Evolutionary conservation across 2,797 vertebrate species (phyloP).

Genomic region (Microctenopoma steveboyesi): DNA sequence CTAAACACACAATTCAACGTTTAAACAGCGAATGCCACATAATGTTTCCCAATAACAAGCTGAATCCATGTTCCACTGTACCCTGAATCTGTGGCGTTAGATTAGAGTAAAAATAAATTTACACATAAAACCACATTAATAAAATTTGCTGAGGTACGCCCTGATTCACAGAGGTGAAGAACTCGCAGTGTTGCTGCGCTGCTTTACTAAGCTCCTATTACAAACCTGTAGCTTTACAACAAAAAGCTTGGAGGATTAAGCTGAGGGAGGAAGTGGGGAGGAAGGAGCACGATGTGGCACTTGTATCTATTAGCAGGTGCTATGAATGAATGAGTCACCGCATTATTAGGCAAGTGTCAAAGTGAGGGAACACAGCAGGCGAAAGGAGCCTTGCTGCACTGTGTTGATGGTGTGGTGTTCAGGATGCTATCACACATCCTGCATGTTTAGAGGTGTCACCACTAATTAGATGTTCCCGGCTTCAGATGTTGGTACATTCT

Average conservation of each 20-base stretch:
- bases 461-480: conserved; percentile 61
- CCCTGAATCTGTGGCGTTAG: too few species aligned
- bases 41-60: not conserved
- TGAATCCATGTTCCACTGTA: not conserved
- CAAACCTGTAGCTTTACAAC: conserved; percentile 27
- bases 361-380: conserved; percentile 29
- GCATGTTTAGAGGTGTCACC: conserved; percentile 56
- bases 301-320: conserved; percentile 36
- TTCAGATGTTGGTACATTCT: conserved; percentile 43
- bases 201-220: conserved; percentile 60
- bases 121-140: conserved; percentile 33
- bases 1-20: not conserved
- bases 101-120: too few species aligned
- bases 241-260: conserved; percentile 55
- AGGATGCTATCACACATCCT: conserved; percentile 39
- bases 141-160: conserved; percentile 49
- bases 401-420: conserved; percentile 45
- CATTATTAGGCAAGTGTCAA: conserved; percentile 50
- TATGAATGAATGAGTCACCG: conserved; percentile 42
- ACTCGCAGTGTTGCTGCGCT: conserved; percentile 42
- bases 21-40: not conserved
- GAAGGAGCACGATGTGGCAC: conserved; percentile 14
- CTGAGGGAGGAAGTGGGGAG: conserved; percentile 41
- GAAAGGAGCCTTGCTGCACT: conserved; percentile 14
- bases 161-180: conserved; percentile 33